These are phyloP conservation scores for Onychomys leucogaster DNA, from an alignment of 2,797 vertebrate genomes.

Conservation along the genomic window DNA sequence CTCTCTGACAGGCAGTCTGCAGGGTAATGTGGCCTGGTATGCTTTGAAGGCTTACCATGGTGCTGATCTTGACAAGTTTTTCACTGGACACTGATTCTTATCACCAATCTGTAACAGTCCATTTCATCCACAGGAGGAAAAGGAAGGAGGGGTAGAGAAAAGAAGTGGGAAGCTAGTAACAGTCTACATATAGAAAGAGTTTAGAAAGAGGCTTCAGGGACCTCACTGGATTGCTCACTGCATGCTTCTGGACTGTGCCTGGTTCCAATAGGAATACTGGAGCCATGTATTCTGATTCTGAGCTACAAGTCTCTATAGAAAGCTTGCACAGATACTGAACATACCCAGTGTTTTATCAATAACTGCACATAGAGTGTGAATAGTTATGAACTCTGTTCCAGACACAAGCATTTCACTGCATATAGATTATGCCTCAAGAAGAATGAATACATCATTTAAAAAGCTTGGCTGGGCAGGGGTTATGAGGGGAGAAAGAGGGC, in stretches of 20 bases:
- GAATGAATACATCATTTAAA: neutral
- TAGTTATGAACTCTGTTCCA: neutral
- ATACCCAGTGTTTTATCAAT: neutral
- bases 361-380: neutral
- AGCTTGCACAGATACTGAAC: neutral
- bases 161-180: slow-evolving; percentile 66
- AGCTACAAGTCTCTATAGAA: neutral
- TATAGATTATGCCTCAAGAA: neutral
- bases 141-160: slow-evolving; percentile 48
- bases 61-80: slow-evolving; percentile 86
- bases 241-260: neutral
- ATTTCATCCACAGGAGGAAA: slow-evolving; percentile 77
- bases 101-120: slow-evolving; percentile 85
- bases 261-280: neutral
- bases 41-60: slow-evolving; percentile 86
- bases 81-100: slow-evolving; percentile 87
- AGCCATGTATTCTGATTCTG: neutral
- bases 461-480: neutral
- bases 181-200: slow-evolving; percentile 67
- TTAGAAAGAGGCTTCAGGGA: slow-evolving; percentile 48
- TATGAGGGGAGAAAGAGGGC: neutral
- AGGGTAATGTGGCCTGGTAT: slow-evolving; percentile 78
- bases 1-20: slow-evolving; percentile 83
- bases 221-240: neutral
- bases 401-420: neutral